These are phyloP conservation scores for Ploceus nigricollis DNA, from an alignment of 2,113 vertebrate genomes.

Conservation along the genomic window DNA sequence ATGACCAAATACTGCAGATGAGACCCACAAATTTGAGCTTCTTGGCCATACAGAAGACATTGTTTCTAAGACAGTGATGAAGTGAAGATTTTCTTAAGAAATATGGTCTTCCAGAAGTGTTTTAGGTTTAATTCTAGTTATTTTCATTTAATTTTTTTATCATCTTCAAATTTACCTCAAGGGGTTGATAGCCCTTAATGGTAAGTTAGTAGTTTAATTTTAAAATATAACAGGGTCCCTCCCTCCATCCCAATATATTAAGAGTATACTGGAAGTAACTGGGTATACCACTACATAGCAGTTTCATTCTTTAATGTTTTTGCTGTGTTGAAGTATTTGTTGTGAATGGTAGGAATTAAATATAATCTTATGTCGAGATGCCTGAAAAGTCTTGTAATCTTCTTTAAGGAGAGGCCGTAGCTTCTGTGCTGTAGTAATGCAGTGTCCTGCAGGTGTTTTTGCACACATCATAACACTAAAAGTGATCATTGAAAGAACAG, in stretches of 20 bases:
- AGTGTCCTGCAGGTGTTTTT: background rate
- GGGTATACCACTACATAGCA: background rate
- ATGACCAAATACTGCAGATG: background rate
- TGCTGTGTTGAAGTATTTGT: background rate
- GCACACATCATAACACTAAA: background rate
- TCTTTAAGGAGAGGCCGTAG: background rate
- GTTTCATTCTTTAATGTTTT: background rate
- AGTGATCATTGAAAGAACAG: background rate
- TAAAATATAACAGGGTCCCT: background rate
- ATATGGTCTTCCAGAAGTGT: background rate
- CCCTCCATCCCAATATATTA: background rate
- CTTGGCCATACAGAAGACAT: background rate
- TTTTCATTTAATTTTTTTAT: background rate
- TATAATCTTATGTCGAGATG: background rate
- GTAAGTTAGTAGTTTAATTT: background rate
- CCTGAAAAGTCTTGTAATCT: background rate
- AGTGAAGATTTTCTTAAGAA: background rate
- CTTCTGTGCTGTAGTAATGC: background rate
- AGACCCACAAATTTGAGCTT: background rate
- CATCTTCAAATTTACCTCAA: background rate
- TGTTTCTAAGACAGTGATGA: background rate
- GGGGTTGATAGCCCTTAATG: background rate
- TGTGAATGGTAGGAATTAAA: background rate
- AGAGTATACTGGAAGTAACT: background rate
- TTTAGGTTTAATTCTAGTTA: background rate